Evolutionary conservation across 2,888 invertebrate genomes (phyloP).

Genomic region (Apomyelois bistriatella): DNA sequence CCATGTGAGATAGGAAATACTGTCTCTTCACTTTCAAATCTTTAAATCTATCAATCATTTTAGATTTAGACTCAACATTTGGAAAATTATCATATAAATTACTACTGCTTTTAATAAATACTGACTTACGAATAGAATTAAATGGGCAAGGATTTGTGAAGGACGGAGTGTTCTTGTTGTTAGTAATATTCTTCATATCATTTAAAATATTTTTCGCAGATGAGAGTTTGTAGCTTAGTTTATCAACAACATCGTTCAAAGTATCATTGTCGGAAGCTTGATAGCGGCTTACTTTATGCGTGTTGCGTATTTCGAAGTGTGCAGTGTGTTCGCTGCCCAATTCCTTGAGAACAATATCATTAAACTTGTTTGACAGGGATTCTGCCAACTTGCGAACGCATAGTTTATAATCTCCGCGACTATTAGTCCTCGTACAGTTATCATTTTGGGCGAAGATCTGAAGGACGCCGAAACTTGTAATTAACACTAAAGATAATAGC

Average conservation of each 20-base stretch:
- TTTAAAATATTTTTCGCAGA: conserved; percentile 59
- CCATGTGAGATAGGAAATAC: conserved; percentile 67
- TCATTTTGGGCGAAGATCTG: conserved; percentile 54
- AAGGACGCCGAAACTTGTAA: conserved; percentile 43
- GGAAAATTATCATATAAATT: conserved; percentile 48
- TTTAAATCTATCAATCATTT: conserved; percentile 56
- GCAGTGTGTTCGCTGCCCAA: conserved; percentile 64
- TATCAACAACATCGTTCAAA: conserved; percentile 54
- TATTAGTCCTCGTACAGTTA: conserved; percentile 57
- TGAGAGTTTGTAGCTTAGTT: conserved; percentile 61
- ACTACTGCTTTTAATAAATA: conserved; percentile 57
- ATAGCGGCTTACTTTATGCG: conserved; percentile 60
- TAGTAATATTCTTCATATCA: conserved; percentile 62
- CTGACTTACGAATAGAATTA: conserved; percentile 71
- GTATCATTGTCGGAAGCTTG: conserved; percentile 54
- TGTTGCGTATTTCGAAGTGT: conserved; percentile 59
- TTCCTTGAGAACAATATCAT: conserved; percentile 63
- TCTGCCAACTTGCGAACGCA: conserved; percentile 59
- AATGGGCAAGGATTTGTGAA: conserved; percentile 73
- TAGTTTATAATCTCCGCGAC: conserved; percentile 58
- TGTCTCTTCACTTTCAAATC: conserved; percentile 73
- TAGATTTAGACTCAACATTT: conserved; percentile 44
- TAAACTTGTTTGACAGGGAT: conserved; percentile 55
- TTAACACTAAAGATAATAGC: conserved; percentile 57
- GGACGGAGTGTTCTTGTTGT: conserved; percentile 62